Base-by-base conservation (phyloP, 2,888 invertebrate genomes). In the Chloroclystis v-ata region DNA sequence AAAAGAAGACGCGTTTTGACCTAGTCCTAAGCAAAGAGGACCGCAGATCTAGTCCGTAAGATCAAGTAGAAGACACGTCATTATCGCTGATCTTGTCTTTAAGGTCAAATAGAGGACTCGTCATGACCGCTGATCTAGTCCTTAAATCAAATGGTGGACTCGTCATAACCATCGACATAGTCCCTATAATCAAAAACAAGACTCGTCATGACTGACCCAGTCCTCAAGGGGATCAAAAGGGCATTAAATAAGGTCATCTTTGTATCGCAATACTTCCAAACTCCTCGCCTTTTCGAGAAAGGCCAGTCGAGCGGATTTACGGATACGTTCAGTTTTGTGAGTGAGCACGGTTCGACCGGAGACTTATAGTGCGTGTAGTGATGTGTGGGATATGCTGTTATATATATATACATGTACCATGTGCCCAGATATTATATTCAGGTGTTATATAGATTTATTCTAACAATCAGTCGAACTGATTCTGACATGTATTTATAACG, bases 111-210 rank as follows among this genome's bases (percentile, higher is more conserved):
- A 94, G 95, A 78, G 95, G 93, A 28, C 90, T 97, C 49, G 89
- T 94, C 59, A 91, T 94, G 55, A 92, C 96, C 66, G 92, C 94
- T 61, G 94, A 96, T 83, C 90, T 94, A 75, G 95, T 97, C 56
- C 90, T 97, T 71, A 95, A 95, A 94, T 95, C 91, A 97, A 97
- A 90, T 97, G 94, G 82, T 5, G 95, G 93, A 28, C 90, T 97
- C 49, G 89, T 94, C 59, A 91, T 94, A 56, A 92, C 96, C 66
- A 92, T 94, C 61, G 94, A 96, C 83, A 90, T 94, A 75, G 95
- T 97, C 56, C 90, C 97, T 71, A 95, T 95, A 79, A 94, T 95
- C 91, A 97, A 97, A 90, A 94, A 82, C 20, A 78, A 95, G 93
- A 28, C 90, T 97, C 49, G 89, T 94, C 59, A 91, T 94, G 55